Percentiles rank a stretch among this genome's conserved stretches.
Conservation (phyloP, 1,140 invertebrate species). For the Zaprionus kolodkinae region DNA sequence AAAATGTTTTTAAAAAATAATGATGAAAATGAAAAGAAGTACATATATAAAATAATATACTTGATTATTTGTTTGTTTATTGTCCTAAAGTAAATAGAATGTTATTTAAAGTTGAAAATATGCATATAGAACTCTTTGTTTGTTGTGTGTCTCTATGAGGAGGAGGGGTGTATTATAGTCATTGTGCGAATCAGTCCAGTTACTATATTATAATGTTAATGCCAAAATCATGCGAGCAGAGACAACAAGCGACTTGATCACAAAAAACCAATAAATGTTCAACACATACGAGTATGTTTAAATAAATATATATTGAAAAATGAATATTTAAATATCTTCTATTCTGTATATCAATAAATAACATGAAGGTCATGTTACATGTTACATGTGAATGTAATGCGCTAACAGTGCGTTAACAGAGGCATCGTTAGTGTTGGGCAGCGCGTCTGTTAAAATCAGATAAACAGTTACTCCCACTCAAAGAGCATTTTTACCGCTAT, state of each 20-base stretch:
- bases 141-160: constrained; percentile 42
- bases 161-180: constrained; percentile 5
- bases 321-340: constrained; percentile 26
- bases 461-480: no score
- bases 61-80: constrained; percentile 67
- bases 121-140: constrained; percentile 54
- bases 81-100: constrained; percentile 75
- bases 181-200: constrained; percentile 1
- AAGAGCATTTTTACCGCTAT: no score
- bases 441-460: no score
- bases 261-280: constrained; percentile 64
- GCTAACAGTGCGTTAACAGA: neutral
- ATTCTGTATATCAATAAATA: neutral
- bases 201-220: constrained; percentile 30
- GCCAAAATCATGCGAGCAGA: constrained; percentile 59
- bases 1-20: constrained; percentile 61
- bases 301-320: constrained; percentile 52
- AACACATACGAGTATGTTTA: constrained; percentile 61
- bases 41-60: constrained; percentile 53
- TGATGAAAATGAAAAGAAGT: constrained; percentile 25
- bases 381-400: neutral
- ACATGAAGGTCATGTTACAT: neutral
- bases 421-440: neutral
- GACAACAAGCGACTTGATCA: constrained; percentile 38
- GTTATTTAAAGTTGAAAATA: constrained; percentile 72